A percentile compares a stretch with the other conserved stretches of the same genome.
These are phyloP conservation scores for Erebia aethiops DNA, from an alignment of 2,888 invertebrate species.

Conservation along the genomic window DNA sequence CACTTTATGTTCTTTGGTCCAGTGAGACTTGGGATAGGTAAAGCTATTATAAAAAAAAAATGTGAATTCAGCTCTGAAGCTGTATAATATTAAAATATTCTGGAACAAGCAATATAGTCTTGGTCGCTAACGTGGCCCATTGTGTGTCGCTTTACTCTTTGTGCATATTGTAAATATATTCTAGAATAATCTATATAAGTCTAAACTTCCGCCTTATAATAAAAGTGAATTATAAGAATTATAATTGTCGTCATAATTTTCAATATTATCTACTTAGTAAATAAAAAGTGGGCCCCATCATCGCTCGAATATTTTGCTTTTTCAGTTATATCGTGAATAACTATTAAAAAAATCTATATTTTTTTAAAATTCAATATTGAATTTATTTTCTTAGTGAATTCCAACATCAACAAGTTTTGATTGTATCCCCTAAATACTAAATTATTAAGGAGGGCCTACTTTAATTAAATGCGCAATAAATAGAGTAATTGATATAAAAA, in stretches of 20 bases:
- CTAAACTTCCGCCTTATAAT: conserved; percentile 75
- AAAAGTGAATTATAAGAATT: conserved; percentile 60
- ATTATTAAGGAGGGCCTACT: conserved; percentile 5
- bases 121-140: conserved; percentile 57
- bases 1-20: not conserved
- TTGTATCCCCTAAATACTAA: not conserved
- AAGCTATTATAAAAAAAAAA: conserved; percentile 1
- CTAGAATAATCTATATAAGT: conserved; percentile 61
- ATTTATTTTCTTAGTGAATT: no score
- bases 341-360: no score
- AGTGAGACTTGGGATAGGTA: not conserved
- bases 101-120: conserved; percentile 61
- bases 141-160: conserved; percentile 67
- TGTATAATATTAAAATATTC: conserved; percentile 39
- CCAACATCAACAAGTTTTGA: no score
- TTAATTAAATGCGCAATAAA: conserved; percentile 12
- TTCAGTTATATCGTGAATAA: no score
- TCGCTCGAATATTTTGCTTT: conserved; percentile 5
- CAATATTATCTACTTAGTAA: conserved; percentile 47
- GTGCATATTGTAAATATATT: conserved; percentile 80
- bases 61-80: conserved; percentile 19
- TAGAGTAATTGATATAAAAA: conserved; percentile 2
- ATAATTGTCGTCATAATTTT: conserved; percentile 24
- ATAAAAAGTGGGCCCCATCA: conserved; percentile 33
- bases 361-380: no score